Evolutionary conservation across 2,797 vertebrate species (phyloP), one percentile per base, ranked within the genome.

Genomic region (Xenentodon cancila): DNA sequence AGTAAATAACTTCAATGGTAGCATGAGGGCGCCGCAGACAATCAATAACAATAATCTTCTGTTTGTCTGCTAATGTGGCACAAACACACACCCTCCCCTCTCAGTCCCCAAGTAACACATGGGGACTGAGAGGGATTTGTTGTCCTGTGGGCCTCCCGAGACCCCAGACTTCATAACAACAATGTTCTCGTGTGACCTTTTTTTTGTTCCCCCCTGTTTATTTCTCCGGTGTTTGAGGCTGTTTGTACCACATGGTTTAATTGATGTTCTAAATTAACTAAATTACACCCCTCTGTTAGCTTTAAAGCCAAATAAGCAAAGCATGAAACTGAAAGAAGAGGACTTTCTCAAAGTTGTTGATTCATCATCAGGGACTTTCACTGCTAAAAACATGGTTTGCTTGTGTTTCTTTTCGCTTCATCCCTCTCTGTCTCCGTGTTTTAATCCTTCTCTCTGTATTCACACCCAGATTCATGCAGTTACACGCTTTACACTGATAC

Each of bases 21-120:
- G 59, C 82, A 85, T 81, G 72, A 66, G 81, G 75, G 61, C 16
- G 0, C 32, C 6, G 45, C 77, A 66, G 57, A 81, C 71, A 80
- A 71, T 84, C 73, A 77, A 73, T 79, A 84, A 80, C 67, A 60
- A 71, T 68, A 68, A 81, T 85, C 88, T 84, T 88, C 80, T 84
- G 68, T 65, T 73, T 75, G 68, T 84, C 68, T 71, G 69, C 56
- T 71, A 73, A 76, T 63, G 63, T 68, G 64, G 71, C 64, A 74
- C 80, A 76, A 46, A 79, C 21, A 53, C 73, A 63, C 65, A 27
- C 49, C 2, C 66, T 60, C 40, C 9, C 56, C n/a, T 61, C n/a
- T n/a, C n/a, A n/a, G 18, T 44, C 17, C 70, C 71, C 62, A 73
- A 74, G 70, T 53, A 79, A 56, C 85, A 90, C 88, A 83, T 88